A percentile compares a stretch with the other conserved stretches of the same genome.
Evolutionary conservation across 2,888 invertebrate genomes (phyloP).

Genomic region (Oscheius onirici): DNA sequence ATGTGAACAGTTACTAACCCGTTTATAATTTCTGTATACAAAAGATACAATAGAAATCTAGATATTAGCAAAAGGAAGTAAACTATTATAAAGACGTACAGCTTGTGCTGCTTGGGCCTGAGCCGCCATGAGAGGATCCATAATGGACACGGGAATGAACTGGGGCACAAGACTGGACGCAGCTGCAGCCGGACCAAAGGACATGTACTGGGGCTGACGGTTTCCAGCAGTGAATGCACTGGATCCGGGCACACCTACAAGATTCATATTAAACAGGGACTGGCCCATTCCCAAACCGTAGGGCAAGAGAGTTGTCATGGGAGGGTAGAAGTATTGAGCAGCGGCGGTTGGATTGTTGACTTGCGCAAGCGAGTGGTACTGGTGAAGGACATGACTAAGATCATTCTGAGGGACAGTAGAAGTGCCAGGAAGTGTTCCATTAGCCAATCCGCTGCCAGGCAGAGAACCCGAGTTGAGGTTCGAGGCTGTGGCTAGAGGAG

Average conservation of each 20-base stretch:
- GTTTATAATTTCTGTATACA: not conserved
- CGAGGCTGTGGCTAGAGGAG: conserved; percentile 36
- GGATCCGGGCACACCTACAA: conserved; percentile 26
- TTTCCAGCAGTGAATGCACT: conserved; percentile 36
- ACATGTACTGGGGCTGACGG: conserved; percentile 46
- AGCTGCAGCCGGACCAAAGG: conserved; percentile 34
- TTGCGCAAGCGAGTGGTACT: conserved; percentile 42
- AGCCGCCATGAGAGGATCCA: conserved; percentile 52
- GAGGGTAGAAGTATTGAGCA: conserved; percentile 66
- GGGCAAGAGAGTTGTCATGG: conserved; percentile 57
- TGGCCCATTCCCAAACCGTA: conserved; percentile 47
- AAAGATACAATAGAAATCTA: not conserved
- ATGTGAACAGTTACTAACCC: not conserved
- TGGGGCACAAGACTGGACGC: conserved; percentile 40
- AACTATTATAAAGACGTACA: conserved; percentile 16
- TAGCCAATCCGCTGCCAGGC: not conserved
- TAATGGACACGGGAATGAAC: conserved; percentile 64
- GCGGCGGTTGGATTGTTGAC: conserved; percentile 44
- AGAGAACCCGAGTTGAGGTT: not conserved
- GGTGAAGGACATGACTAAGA: conserved; percentile 42
- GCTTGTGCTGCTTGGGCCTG: conserved; percentile 39
- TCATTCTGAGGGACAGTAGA: conserved; percentile 35
- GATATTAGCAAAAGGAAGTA: conserved; percentile 1
- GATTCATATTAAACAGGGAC: not conserved
- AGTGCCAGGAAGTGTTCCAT: conserved; percentile 17